A percentile compares a stretch with the other conserved stretches of the same genome.
Conservation (phyloP, 1,140 invertebrate species). For the Ctenoplectra terminalis region DNA sequence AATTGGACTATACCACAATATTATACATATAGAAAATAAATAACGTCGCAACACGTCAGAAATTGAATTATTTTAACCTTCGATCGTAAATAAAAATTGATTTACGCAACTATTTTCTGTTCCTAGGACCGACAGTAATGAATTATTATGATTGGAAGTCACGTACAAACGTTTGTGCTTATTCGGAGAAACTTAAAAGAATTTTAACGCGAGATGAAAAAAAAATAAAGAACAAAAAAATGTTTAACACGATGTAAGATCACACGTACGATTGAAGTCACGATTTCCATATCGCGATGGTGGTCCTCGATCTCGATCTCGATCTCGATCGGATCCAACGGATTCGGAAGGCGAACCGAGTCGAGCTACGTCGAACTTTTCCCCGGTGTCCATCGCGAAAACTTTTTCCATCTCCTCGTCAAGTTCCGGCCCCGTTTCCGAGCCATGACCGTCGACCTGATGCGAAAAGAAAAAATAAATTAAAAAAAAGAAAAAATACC, state of each 20-base stretch:
- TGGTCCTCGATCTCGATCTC: constrained; percentile 81
- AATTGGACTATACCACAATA: background rate
- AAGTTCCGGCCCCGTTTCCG: constrained; percentile 86
- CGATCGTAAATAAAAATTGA: background rate
- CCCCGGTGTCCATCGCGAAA: constrained; percentile 85
- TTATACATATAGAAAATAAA: background rate
- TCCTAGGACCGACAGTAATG: background rate
- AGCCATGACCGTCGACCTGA: constrained; percentile 84
- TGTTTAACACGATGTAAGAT: background rate
- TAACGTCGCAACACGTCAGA: background rate
- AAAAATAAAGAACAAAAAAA: background rate
- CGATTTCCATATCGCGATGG: constrained; percentile 83
- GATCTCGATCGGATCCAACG: constrained; percentile 81
- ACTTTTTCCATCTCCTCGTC: constrained; percentile 92
- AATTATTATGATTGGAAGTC: background rate
- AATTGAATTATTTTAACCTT: background rate
- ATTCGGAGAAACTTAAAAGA: background rate
- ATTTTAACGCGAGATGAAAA: background rate
- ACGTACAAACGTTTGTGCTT: background rate
- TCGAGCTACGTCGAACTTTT: constrained; percentile 86
- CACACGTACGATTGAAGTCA: constrained; percentile 82
- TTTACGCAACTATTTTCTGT: constrained; percentile 1
- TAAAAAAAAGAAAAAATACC: too few species aligned
- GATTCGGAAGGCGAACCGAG: constrained; percentile 83
- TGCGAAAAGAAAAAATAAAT: background rate